Percentiles rank a stretch among this genome's conserved stretches.
phyloP scores from a whole-genome alignment of 2,113 vertebrate species.

The Tychaedon coryphoeus region DNA sequence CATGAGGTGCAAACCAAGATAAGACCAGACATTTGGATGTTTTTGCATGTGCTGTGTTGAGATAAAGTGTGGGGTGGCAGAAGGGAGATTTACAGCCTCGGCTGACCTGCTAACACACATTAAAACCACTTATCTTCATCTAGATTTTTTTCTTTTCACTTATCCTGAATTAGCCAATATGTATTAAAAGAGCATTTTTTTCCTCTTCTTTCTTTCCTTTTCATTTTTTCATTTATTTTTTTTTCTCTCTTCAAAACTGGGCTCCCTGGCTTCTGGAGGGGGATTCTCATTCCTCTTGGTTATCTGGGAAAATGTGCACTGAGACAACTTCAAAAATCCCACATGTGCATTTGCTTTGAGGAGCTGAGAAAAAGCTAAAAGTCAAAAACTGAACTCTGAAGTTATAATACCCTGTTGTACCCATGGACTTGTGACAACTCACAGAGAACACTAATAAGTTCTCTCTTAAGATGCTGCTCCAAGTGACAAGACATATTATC shows the following conservation, averaged over 20 bases:
- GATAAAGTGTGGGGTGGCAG: constrained; percentile 7
- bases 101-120: constrained; percentile 26
- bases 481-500: not conserved
- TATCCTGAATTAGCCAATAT: not conserved
- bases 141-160: not conserved
- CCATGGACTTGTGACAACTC: not conserved
- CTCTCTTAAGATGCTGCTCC: not conserved
- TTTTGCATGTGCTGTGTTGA: constrained; percentile 1
- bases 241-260: accelerated
- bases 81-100: not conserved
- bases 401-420: not conserved
- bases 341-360: not conserved
- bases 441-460: not conserved
- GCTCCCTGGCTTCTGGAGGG: not conserved
- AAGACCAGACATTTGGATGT: constrained; percentile 24
- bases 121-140: not conserved
- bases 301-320: not conserved
- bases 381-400: not conserved
- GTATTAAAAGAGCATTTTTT: not conserved
- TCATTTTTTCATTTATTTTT: accelerated
- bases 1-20: constrained; percentile 40
- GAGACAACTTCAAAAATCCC: not conserved
- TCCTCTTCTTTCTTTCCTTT: accelerated
- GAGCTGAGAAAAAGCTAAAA: not conserved
- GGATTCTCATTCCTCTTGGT: not conserved